These are phyloP conservation scores for Anthoscopus minutus DNA, from an alignment of 2,113 vertebrate genomes.

Conservation along the genomic window DNA sequence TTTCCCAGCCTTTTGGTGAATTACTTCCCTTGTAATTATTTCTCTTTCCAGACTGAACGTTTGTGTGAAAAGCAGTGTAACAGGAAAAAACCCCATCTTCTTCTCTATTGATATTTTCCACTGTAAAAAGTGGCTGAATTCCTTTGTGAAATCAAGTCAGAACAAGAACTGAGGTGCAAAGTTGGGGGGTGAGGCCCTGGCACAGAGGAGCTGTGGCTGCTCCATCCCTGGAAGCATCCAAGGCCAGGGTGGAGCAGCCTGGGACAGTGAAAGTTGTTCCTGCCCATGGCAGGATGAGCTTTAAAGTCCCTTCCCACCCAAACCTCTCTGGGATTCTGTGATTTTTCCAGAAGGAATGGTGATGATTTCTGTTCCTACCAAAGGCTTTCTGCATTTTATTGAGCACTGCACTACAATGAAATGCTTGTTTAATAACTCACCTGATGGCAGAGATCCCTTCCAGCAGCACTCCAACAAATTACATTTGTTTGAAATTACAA, in stretches of 20 bases:
- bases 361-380: neutral
- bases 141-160: too few species aligned
- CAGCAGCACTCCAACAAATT: neutral
- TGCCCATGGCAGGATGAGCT: fast-evolving
- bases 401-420: neutral
- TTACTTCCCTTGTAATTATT: neutral
- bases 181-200: neutral
- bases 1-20: neutral
- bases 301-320: neutral
- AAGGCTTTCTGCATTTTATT: neutral
- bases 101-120: neutral
- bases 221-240: neutral
- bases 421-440: neutral
- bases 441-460: neutral
- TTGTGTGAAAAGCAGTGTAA: neutral
- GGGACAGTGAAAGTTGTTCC: neutral
- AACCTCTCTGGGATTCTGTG: neutral
- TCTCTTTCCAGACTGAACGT: neutral
- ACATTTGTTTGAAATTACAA: neutral
- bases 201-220: neutral
- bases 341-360: neutral
- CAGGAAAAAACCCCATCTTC: neutral
- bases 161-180: neutral
- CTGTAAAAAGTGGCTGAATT: neutral
- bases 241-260: neutral